A percentile compares a stretch with the other conserved stretches of the same genome.
Conservation (phyloP, 2,113 vertebrate genomes). For the Pheucticus melanocephalus region DNA sequence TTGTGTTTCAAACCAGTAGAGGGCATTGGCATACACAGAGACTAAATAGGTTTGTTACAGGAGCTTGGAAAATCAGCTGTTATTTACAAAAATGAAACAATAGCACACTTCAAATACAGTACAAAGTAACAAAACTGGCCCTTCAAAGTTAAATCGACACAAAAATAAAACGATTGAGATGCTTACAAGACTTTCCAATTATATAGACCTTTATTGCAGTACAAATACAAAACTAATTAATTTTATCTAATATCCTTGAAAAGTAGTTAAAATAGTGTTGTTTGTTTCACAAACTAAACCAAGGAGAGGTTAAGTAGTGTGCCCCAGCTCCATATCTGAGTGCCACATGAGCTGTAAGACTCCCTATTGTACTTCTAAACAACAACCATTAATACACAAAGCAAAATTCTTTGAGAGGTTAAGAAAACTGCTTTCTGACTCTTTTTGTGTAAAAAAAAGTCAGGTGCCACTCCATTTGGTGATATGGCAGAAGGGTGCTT, state of each 20-base stretch:
- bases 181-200: not conserved
- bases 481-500: not conserved
- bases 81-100: slow-evolving; percentile 20
- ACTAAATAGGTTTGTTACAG: not conserved
- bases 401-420: not conserved
- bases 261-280: not conserved
- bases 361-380: not conserved
- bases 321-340: not conserved
- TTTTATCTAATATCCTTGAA: not conserved
- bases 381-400: not conserved
- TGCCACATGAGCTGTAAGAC: not conserved
- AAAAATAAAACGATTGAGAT: not conserved
- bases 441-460: not conserved
- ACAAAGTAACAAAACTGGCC: not conserved
- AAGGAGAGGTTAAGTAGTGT: not conserved
- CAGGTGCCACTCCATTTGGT: not conserved
- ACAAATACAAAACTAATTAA: not conserved
- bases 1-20: slow-evolving; percentile 45
- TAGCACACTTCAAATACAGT: not conserved
- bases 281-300: not conserved
- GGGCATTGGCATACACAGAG: slow-evolving; percentile 36
- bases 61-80: not conserved
- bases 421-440: not conserved
- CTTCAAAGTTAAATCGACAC: not conserved
- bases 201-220: not conserved